phyloP scores from a whole-genome alignment of 2,797 vertebrate genomes.

The Sebastes iracundus region DNA sequence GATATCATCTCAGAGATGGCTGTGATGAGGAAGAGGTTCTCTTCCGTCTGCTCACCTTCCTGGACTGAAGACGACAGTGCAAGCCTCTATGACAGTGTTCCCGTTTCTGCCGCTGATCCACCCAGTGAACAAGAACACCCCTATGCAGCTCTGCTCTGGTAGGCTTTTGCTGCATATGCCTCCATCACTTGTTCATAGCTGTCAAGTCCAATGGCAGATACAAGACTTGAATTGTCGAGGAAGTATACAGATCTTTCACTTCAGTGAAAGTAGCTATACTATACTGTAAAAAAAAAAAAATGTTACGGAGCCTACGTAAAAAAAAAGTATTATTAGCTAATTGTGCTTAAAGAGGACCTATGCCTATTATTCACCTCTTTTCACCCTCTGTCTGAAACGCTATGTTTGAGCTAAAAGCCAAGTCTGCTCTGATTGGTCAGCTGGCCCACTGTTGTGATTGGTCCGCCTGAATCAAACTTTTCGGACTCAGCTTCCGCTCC shows the following conservation, averaged over 20 bases:
- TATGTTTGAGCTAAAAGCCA: too few relatives aligned
- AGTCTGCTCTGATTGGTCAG: too few relatives aligned
- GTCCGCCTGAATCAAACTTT: too few relatives aligned
- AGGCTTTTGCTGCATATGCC: not conserved
- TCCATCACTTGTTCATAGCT: not conserved
- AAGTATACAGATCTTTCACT: not conserved
- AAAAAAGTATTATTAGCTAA: too few relatives aligned
- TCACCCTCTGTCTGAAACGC: too few relatives aligned
- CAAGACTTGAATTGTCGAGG: not conserved
- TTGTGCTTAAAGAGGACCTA: too few relatives aligned
- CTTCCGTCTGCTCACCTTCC: constrained; percentile 33
- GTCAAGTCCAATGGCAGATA: too few relatives aligned
- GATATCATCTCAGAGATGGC: constrained; percentile 25
- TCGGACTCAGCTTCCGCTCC: too few relatives aligned
- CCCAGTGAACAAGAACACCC: constrained; percentile 32
- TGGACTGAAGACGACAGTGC: constrained; percentile 10
- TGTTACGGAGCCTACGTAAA: too few relatives aligned
- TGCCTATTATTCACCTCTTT: too few relatives aligned
- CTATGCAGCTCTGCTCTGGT: constrained; percentile 59
- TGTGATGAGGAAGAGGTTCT: constrained; percentile 39
- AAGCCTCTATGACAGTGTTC: not conserved
- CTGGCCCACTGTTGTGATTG: too few relatives aligned
- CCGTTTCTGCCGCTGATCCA: constrained; percentile 4
- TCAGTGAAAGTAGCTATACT: not conserved
- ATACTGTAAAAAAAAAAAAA: not conserved